Conservation (phyloP, 2,888 invertebrate species). For the Neuroscelio doddi region DNA sequence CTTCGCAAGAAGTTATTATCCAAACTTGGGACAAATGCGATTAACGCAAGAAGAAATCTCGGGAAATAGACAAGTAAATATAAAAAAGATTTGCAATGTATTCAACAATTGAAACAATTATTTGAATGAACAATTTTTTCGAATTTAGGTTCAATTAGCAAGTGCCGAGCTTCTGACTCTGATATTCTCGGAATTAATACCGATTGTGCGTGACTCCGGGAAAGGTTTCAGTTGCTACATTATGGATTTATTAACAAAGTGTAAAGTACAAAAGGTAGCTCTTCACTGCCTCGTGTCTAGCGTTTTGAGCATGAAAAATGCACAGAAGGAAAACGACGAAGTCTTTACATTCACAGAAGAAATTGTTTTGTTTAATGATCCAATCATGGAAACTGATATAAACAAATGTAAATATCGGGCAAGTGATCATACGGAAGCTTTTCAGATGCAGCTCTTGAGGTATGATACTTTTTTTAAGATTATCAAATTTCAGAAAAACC, state of each 20-base stretch:
- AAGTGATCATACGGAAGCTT: slow-evolving; percentile 79
- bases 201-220: slow-evolving; percentile 83
- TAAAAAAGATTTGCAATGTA: not conserved
- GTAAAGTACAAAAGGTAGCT: slow-evolving; percentile 88
- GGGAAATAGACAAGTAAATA: slow-evolving; percentile 78
- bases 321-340: slow-evolving; percentile 71
- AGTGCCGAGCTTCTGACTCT: slow-evolving; percentile 83
- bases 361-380: slow-evolving; percentile 83
- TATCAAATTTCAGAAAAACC: too few relatives aligned
- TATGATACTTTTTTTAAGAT: slow-evolving; percentile 50
- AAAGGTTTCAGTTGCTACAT: slow-evolving; percentile 85
- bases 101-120: not conserved
- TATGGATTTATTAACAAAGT: slow-evolving; percentile 81
- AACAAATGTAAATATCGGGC: slow-evolving; percentile 76
- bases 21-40: slow-evolving; percentile 79
- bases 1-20: slow-evolving; percentile 86
- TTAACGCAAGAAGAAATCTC: slow-evolving; percentile 80
- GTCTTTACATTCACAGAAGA: slow-evolving; percentile 82
- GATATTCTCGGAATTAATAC: slow-evolving; percentile 81
- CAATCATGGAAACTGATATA: slow-evolving; percentile 69
- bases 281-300: slow-evolving; percentile 86
- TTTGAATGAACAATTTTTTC: not conserved
- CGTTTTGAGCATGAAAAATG: slow-evolving; percentile 76
- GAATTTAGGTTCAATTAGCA: slow-evolving; percentile 79
- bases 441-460: slow-evolving; percentile 80